These are phyloP conservation scores for Latrodectus elegans DNA, from an alignment of 2,888 invertebrate species.

Conservation along the genomic window DNA sequence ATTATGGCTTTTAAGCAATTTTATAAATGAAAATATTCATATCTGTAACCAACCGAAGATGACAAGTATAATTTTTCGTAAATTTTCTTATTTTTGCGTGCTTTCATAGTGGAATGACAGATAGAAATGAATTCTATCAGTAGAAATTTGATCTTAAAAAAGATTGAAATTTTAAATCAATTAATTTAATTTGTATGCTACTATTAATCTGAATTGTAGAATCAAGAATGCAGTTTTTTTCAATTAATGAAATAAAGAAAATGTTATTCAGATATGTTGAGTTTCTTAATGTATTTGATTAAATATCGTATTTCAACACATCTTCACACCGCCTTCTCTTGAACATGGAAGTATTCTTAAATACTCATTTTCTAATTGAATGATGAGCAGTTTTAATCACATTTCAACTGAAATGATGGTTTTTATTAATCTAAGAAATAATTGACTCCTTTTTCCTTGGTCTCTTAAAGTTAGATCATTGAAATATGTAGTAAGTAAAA, in stretches of 20 bases:
- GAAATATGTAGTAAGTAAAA: background rate
- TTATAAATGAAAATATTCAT: too few relatives aligned
- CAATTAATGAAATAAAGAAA: background rate
- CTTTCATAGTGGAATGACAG: background rate
- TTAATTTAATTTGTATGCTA: slow-evolving; percentile 5
- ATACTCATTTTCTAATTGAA: background rate
- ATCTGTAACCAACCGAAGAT: too few relatives aligned
- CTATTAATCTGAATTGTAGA: background rate
- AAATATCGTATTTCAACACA: background rate
- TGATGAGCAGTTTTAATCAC: slow-evolving; percentile 5
- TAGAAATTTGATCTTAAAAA: background rate
- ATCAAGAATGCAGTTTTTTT: background rate
- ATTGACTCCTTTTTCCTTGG: slow-evolving; percentile 21
- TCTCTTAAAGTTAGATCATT: background rate
- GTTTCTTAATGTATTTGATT: background rate
- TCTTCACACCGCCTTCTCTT: background rate
- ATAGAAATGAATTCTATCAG: background rate
- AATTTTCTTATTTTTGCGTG: background rate
- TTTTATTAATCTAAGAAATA: slow-evolving; percentile 33
- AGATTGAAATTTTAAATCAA: background rate
- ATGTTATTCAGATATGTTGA: background rate
- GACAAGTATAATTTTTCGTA: too few relatives aligned
- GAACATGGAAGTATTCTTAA: background rate
- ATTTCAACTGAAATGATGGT: slow-evolving; percentile 8
- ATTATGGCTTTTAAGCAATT: background rate